Conservation (phyloP, 2,888 invertebrate species). For the Melinaea menophilus region DNA sequence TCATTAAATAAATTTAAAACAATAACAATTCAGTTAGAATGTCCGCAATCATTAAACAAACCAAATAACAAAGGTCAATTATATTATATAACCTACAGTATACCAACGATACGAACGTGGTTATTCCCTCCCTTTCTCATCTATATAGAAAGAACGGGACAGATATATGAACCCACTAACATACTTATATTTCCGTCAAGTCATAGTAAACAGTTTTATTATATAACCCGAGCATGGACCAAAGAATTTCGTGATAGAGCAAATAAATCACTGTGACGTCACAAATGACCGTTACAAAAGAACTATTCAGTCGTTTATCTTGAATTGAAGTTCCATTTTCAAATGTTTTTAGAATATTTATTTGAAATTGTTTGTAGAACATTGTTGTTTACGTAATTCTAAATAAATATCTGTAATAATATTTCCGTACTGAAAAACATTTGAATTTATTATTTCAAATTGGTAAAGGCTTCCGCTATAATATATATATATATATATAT, state of each 20-base stretch:
- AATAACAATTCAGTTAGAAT: conserved; percentile 10
- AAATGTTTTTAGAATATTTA: too few species aligned
- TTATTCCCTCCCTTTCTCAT: conserved; percentile 24
- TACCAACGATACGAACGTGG: conserved; percentile 18
- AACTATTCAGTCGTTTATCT: too few species aligned
- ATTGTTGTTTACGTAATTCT: too few species aligned
- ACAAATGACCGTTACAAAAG: neutral
- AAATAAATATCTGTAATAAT: too few species aligned
- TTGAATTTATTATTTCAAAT: too few species aligned
- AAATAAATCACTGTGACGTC: conserved; percentile 12
- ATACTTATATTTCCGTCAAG: conserved; percentile 26
- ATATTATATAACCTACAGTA: conserved; percentile 55
- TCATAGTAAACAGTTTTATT: conserved; percentile 23
- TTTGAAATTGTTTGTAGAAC: too few species aligned
- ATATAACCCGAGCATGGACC: conserved; percentile 17
- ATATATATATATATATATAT: too few species aligned
- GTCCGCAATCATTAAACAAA: conserved; percentile 23
- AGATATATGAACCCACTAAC: conserved; percentile 42
- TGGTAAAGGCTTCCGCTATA: too few species aligned
- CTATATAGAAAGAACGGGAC: conserved; percentile 16
- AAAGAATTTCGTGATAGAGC: conserved; percentile 14
- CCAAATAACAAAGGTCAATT: conserved; percentile 55
- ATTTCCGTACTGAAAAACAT: too few species aligned
- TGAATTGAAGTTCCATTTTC: too few species aligned
- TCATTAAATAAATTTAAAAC: conserved; percentile 2